These are phyloP conservation scores for Apolygus lucorum DNA, from an alignment of 1,140 invertebrate species.

Conservation along the genomic window DNA sequence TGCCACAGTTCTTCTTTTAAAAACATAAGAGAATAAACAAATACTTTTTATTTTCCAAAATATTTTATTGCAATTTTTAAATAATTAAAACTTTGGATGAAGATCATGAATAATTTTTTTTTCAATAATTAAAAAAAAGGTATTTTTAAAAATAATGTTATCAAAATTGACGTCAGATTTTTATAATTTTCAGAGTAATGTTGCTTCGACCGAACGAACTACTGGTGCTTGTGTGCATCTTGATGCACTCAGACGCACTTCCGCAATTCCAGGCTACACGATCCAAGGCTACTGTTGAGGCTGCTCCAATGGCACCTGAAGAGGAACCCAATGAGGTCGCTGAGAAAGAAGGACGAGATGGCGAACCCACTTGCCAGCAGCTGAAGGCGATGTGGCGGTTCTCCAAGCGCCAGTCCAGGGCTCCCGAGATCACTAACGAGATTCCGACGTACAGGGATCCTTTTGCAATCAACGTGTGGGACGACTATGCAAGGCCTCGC, in stretches of 20 bases:
- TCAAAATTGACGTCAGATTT: no score
- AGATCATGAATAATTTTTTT: no score
- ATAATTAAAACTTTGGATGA: no score
- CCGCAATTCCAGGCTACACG: not conserved
- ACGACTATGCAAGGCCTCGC: constrained; percentile 35
- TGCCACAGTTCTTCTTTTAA: no score
- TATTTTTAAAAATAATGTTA: no score
- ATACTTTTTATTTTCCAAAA: no score
- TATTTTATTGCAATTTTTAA: no score
- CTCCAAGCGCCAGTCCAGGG: constrained; percentile 76
- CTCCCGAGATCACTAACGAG: constrained; percentile 75
- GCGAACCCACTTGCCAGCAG: constrained; percentile 75
- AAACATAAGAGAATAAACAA: no score
- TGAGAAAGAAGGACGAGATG: not conserved
- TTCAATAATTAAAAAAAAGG: no score
- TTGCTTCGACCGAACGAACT: not conserved
- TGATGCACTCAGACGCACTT: not conserved
- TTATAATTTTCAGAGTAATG: not conserved
- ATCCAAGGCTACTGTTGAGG: not conserved
- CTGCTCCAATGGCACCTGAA: not conserved
- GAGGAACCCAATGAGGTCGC: not conserved
- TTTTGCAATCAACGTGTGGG: constrained; percentile 71
- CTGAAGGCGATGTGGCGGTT: constrained; percentile 85
- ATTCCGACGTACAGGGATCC: constrained; percentile 69
- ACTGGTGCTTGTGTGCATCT: not conserved